These are phyloP conservation scores for Scaptomyza caliginosa DNA, from an alignment of 2,888 invertebrate species.

Conservation along the genomic window DNA sequence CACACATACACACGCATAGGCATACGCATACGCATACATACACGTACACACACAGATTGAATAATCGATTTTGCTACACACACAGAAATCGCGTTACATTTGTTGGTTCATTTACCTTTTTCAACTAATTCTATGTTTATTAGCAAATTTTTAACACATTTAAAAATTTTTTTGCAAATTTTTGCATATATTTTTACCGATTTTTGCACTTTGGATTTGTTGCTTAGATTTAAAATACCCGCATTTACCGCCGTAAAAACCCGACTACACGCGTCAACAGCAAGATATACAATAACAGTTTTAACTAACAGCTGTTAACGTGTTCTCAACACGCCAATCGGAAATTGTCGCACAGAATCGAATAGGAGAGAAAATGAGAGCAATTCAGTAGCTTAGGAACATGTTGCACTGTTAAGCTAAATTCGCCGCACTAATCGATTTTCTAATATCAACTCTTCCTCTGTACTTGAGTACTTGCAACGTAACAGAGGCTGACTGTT, in stretches of 20 bases:
- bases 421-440: conserved; percentile 25
- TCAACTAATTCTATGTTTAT: conserved; percentile 53
- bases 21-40: conserved; percentile 12
- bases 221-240: conserved; percentile 77
- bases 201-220: conserved; percentile 62
- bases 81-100: conserved; percentile 40
- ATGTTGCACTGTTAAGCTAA: conserved; percentile 41
- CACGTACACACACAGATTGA: conserved; percentile 59
- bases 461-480: background rate
- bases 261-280: conserved; percentile 64
- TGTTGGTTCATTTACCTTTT: conserved; percentile 44
- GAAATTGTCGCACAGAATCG: conserved; percentile 1
- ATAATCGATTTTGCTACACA: conserved; percentile 72
- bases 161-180: conserved; percentile 57
- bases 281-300: conserved; percentile 59
- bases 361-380: conserved; percentile 19
- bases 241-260: conserved; percentile 72
- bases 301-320: conserved; percentile 54
- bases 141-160: conserved; percentile 58
- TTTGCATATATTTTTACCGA: conserved; percentile 56
- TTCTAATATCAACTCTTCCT: background rate
- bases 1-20: conserved; percentile 34
- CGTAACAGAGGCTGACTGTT: background rate
- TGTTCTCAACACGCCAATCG: conserved; percentile 19
- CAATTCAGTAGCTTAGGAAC: conserved; percentile 15